Evolutionary conservation across 2,888 invertebrate genomes (phyloP).

Genomic region (Podotricha telesiphe): DNA sequence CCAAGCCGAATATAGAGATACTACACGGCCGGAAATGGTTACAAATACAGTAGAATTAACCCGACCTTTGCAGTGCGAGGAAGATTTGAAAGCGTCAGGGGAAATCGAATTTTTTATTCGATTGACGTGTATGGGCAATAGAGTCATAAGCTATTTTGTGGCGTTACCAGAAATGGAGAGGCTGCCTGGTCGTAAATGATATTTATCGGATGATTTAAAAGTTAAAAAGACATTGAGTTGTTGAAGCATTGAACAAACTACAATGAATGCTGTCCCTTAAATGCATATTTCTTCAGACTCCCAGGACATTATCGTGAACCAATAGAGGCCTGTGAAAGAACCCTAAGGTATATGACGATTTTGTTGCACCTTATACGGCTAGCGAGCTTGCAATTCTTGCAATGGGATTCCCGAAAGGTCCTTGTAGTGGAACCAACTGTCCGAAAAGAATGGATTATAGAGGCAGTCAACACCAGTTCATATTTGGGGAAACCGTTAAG

Average conservation of each 20-base stretch:
- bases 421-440: slow-evolving; percentile 79
- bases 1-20: slow-evolving; percentile 68
- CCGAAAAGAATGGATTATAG: slow-evolving; percentile 74
- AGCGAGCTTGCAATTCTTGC: slow-evolving; percentile 74
- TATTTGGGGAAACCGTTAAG: slow-evolving; percentile 68
- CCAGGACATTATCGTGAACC: slow-evolving; percentile 74
- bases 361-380: slow-evolving; percentile 68
- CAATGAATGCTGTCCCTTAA: slow-evolving; percentile 69
- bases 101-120: slow-evolving; percentile 72
- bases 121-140: slow-evolving; percentile 71
- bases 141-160: slow-evolving; percentile 68
- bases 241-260: slow-evolving; percentile 76
- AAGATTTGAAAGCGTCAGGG: slow-evolving; percentile 73
- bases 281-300: slow-evolving; percentile 75
- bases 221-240: slow-evolving; percentile 75
- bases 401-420: slow-evolving; percentile 80
- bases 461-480: slow-evolving; percentile 76
- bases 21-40: slow-evolving; percentile 66
- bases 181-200: slow-evolving; percentile 75
- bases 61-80: slow-evolving; percentile 70
- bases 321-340: slow-evolving; percentile 61
- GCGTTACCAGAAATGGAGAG: slow-evolving; percentile 76
- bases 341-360: slow-evolving; percentile 66
- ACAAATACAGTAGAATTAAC: slow-evolving; percentile 70
- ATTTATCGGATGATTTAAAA: slow-evolving; percentile 69